These are phyloP conservation scores for Eptatretus burgeri DNA, from an alignment of 2,113 vertebrate species.

Conservation along the genomic window DNA sequence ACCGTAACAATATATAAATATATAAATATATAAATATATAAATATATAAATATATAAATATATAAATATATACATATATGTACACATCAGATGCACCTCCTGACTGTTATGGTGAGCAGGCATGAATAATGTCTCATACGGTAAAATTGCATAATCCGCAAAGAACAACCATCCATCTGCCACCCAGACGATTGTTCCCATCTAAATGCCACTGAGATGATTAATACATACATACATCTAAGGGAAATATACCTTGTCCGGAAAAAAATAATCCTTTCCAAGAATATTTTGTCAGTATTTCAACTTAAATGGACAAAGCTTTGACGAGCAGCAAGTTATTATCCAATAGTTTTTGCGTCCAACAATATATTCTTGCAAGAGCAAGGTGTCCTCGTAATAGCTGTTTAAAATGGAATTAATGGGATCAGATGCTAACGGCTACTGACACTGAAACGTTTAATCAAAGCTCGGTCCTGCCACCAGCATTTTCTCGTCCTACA, in stretches of 20 bases:
- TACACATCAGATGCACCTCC: too few relatives aligned
- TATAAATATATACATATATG: too few relatives aligned
- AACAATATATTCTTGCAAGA: constrained; percentile 13
- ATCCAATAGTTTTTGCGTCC: constrained; percentile 16
- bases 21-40: too few relatives aligned
- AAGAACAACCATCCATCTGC: too few relatives aligned
- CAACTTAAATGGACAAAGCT: constrained; percentile 14
- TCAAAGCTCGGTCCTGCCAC: constrained; percentile 7
- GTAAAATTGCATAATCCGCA: too few relatives aligned
- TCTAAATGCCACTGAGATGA: too few relatives aligned
- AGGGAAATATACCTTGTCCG: constrained; percentile 4
- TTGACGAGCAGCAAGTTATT: constrained; percentile 18
- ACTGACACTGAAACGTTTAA: constrained; percentile 11
- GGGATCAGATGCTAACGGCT: constrained; percentile 12
- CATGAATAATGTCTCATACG: too few relatives aligned
- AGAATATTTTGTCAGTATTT: constrained; percentile 13
- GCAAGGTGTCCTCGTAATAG: constrained; percentile 11
- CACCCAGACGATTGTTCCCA: too few relatives aligned
- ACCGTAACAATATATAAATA: too few relatives aligned
- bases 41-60: too few relatives aligned
- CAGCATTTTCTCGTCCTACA: constrained; percentile 10
- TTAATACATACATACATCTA: constrained; percentile 9
- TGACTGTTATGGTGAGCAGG: too few relatives aligned
- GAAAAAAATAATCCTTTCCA: constrained; percentile 7
- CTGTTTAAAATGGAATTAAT: constrained; percentile 13